Evolutionary conservation across 2,113 vertebrate genomes (phyloP).

Genomic region (Cephalopholis sonnerati): DNA sequence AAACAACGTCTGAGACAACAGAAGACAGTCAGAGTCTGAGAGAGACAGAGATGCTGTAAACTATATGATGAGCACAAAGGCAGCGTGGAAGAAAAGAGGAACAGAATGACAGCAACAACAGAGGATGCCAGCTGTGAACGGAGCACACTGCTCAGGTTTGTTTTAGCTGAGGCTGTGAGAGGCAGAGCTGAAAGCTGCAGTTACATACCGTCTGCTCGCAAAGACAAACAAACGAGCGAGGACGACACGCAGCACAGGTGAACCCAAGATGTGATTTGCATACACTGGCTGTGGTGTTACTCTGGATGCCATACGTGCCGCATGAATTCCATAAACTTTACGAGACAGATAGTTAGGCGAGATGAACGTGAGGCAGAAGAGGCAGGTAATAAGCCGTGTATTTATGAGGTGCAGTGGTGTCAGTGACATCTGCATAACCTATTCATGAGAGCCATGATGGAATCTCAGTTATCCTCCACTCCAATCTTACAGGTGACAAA

Average conservation of each 20-base stretch:
- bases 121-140: slow-evolving; percentile 11
- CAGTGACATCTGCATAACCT: slow-evolving; percentile 76
- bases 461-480: slow-evolving; percentile 70
- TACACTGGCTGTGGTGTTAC: slow-evolving; percentile 41
- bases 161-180: slow-evolving; percentile 28
- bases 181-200: slow-evolving; percentile 28
- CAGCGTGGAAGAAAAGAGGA: not conserved
- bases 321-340: slow-evolving; percentile 46
- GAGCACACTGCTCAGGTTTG: slow-evolving; percentile 31
- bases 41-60: not conserved
- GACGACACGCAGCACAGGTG: slow-evolving; percentile 38
- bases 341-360: slow-evolving; percentile 53
- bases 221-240: slow-evolving; percentile 38
- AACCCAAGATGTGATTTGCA: slow-evolving; percentile 49
- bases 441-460: slow-evolving; percentile 75
- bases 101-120: slow-evolving; percentile 1
- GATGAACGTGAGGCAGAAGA: slow-evolving; percentile 31
- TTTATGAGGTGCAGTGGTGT: slow-evolving; percentile 73
- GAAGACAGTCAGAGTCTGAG: slow-evolving; percentile 1
- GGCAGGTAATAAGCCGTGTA: slow-evolving; percentile 67
- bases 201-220: slow-evolving; percentile 18
- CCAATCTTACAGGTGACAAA: slow-evolving; percentile 73
- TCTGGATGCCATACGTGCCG: slow-evolving; percentile 1
- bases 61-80: not conserved
- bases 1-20: slow-evolving; percentile 27